Evolutionary conservation across 1,140 invertebrate genomes (phyloP).

Genomic region (Eriosoma lanigerum): DNA sequence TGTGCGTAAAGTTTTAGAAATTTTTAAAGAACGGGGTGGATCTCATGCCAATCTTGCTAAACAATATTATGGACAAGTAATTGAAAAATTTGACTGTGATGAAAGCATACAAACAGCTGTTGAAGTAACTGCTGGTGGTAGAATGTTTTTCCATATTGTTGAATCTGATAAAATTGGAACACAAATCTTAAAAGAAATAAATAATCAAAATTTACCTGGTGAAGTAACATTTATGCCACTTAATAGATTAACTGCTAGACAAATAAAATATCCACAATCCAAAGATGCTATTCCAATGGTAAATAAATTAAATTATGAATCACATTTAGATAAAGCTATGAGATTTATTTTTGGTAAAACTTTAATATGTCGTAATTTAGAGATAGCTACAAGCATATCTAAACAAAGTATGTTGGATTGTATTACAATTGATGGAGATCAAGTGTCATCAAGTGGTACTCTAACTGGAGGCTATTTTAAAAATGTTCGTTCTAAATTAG

Average conservation of each 20-base stretch:
- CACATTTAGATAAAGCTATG: slow-evolving; percentile 90
- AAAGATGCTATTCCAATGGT: slow-evolving; percentile 98
- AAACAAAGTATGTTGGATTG: slow-evolving; percentile 94
- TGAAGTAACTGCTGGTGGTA: slow-evolving; percentile 96
- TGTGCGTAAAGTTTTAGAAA: slow-evolving; percentile 92
- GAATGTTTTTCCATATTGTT: slow-evolving; percentile 97
- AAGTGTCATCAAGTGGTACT: slow-evolving; percentile 91
- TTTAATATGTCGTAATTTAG: slow-evolving; percentile 93
- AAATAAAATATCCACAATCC: slow-evolving; percentile 89
- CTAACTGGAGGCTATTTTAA: slow-evolving; percentile 99
- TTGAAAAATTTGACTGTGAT: slow-evolving; percentile 97
- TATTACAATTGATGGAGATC: slow-evolving; percentile 95
- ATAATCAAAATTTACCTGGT: slow-evolving; percentile 88
- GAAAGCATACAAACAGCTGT: slow-evolving; percentile 97
- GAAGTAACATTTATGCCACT: slow-evolving; percentile 99
- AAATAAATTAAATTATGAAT: slow-evolving; percentile 86
- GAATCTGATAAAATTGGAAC: slow-evolving; percentile 96
- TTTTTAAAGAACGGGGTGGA: slow-evolving; percentile 77
- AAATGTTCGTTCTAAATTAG: slow-evolving; percentile 88
- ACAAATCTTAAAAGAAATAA: slow-evolving; percentile 98
- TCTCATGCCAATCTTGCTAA: slow-evolving; percentile 78
- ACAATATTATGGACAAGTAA: slow-evolving; percentile 92
- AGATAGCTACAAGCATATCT: slow-evolving; percentile 92
- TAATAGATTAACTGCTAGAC: slow-evolving; percentile 88
- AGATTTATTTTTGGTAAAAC: slow-evolving; percentile 97